These are phyloP conservation scores for Elgaria multicarinata DNA, from an alignment of 2,113 vertebrate species.

Conservation along the genomic window DNA sequence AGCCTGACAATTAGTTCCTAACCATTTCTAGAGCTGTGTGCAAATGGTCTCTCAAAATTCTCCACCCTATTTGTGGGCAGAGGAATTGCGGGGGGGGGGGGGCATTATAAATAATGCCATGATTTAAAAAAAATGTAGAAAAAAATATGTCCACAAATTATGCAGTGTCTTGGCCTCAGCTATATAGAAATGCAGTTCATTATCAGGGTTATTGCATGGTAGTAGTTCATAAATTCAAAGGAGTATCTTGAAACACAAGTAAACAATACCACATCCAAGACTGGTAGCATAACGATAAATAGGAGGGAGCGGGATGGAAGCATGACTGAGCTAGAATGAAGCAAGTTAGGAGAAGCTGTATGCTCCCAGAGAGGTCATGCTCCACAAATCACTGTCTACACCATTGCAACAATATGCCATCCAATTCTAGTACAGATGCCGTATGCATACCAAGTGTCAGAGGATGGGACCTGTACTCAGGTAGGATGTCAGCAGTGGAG, in stretches of 20 bases:
- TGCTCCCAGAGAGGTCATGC: background rate
- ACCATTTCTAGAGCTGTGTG: too few relatives aligned
- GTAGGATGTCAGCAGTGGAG: conserved; percentile 14
- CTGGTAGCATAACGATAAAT: background rate
- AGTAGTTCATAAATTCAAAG: background rate
- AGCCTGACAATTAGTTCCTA: too few relatives aligned
- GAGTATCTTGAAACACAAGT: background rate
- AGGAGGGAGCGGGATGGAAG: background rate
- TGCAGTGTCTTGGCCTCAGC: background rate
- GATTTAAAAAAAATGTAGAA: background rate
- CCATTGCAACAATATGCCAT: background rate
- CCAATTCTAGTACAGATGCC: background rate
- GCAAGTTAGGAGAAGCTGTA: background rate
- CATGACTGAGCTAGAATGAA: conserved; percentile 2
- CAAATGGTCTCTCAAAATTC: too few relatives aligned
- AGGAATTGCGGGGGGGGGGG: too few relatives aligned
- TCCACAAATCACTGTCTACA: conserved; percentile 10
- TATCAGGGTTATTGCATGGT: background rate
- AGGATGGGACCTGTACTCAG: background rate
- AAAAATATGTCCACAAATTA: background rate
- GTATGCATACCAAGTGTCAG: conserved; percentile 1
- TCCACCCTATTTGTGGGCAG: too few relatives aligned
- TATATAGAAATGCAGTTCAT: background rate
- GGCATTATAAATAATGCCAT: background rate
- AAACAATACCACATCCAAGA: background rate